A percentile compares a stretch with the other conserved stretches of the same genome.
These are phyloP conservation scores for Malurus cyaneus DNA, from an alignment of 2,113 vertebrate species.

Conservation along the genomic window DNA sequence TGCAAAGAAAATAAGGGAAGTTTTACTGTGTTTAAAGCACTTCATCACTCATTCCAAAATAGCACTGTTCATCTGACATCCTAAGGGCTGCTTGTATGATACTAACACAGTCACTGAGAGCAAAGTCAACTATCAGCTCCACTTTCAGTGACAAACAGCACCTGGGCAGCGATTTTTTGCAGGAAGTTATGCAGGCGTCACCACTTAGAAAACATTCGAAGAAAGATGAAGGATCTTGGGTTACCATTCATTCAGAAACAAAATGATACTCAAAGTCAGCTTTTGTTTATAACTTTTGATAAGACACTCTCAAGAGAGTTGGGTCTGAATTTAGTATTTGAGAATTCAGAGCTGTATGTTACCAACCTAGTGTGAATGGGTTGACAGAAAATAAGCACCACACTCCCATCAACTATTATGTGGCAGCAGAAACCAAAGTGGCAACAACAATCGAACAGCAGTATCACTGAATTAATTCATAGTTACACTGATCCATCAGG, in stretches of 20 bases:
- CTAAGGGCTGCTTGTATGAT: background rate
- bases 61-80: background rate
- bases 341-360: background rate
- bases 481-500: background rate
- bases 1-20: background rate
- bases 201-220: background rate
- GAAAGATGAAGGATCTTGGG: background rate
- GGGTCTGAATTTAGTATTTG: background rate
- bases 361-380: fast-evolving
- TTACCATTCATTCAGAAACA: background rate
- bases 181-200: background rate
- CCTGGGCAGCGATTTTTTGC: background rate
- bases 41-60: background rate
- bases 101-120: background rate
- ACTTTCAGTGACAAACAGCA: background rate
- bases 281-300: background rate
- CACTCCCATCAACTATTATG: background rate
- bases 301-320: background rate
- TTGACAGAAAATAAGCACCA: background rate
- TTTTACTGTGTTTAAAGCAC: background rate
- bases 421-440: background rate
- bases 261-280: background rate
- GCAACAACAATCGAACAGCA: background rate
- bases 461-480: background rate
- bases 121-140: background rate